These are phyloP conservation scores for Babylonia areolata DNA, from an alignment of 1,140 invertebrate genomes.

Conservation along the genomic window DNA sequence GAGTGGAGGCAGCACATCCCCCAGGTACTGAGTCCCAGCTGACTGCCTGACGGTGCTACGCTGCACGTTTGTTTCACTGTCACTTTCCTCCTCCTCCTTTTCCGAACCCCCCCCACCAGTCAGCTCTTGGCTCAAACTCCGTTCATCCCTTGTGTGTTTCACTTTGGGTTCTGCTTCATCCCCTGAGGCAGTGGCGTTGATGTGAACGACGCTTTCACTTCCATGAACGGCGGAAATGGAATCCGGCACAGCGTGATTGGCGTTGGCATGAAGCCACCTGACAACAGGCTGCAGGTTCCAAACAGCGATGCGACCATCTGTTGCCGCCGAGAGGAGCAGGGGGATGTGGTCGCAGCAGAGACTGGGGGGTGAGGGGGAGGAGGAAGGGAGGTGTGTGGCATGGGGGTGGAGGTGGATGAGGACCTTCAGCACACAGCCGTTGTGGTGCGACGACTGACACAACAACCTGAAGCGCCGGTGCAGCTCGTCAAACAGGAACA, in stretches of 20 bases:
- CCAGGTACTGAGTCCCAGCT: slow-evolving; percentile 4
- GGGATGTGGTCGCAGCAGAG: slow-evolving; percentile 22
- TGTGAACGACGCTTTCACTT: not conserved
- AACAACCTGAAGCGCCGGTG: slow-evolving; percentile 51
- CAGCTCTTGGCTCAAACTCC: not conserved
- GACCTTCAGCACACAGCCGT: slow-evolving; percentile 72
- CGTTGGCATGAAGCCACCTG: not conserved
- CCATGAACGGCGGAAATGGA: not conserved
- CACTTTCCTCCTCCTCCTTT: slow-evolving; percentile 11
- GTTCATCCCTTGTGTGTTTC: not conserved
- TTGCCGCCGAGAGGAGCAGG: slow-evolving; percentile 79
- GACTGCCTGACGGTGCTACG: not conserved
- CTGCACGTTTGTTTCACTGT: not conserved
- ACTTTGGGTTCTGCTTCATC: not conserved
- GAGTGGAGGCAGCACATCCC: not conserved
- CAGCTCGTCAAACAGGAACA: too few species aligned
- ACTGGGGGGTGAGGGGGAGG: not conserved
- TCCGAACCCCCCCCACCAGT: not conserved
- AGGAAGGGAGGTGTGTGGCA: not conserved
- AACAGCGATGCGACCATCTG: slow-evolving; percentile 82
- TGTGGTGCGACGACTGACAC: slow-evolving; percentile 59
- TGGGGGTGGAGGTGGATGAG: slow-evolving; percentile 42
- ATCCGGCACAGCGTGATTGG: not conserved
- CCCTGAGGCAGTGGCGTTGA: not conserved
- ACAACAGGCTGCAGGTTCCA: slow-evolving; percentile 74